These are phyloP conservation scores for Sciurus vulgaris DNA, from an alignment of 2,797 vertebrate species.

Conservation along the genomic window DNA sequence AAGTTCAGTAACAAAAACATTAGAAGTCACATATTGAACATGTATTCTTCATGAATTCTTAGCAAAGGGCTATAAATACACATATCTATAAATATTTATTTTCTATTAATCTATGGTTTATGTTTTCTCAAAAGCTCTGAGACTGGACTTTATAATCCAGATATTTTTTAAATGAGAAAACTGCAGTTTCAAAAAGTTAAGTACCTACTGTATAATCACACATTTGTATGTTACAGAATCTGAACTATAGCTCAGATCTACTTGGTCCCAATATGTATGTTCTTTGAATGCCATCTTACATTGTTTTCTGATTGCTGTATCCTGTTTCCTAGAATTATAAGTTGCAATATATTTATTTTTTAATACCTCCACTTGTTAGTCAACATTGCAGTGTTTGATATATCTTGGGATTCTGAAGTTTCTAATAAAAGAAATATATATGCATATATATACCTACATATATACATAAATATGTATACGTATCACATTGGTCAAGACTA, in stretches of 20 bases:
- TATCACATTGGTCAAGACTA: neutral
- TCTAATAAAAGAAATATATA: neutral
- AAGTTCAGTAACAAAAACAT: neutral
- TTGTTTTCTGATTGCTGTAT: neutral
- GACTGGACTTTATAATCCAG: neutral
- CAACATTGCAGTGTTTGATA: neutral
- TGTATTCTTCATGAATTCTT: neutral
- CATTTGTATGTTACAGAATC: neutral
- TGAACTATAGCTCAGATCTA: neutral
- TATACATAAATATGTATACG: neutral
- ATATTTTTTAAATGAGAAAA: neutral
- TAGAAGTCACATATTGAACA: neutral
- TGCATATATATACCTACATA: accelerated
- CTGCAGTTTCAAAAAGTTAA: neutral
- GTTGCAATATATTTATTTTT: neutral
- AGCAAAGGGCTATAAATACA: neutral
- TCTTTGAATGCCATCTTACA: neutral
- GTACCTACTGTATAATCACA: neutral
- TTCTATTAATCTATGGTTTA: neutral
- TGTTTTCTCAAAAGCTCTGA: neutral
- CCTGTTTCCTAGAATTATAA: neutral
- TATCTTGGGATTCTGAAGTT: neutral
- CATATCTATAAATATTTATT: neutral
- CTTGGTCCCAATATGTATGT: neutral
- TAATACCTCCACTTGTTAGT: neutral